Evolutionary conservation across 2,113 vertebrate species (phyloP).

Genomic region (Damaliscus lunatus): DNA sequence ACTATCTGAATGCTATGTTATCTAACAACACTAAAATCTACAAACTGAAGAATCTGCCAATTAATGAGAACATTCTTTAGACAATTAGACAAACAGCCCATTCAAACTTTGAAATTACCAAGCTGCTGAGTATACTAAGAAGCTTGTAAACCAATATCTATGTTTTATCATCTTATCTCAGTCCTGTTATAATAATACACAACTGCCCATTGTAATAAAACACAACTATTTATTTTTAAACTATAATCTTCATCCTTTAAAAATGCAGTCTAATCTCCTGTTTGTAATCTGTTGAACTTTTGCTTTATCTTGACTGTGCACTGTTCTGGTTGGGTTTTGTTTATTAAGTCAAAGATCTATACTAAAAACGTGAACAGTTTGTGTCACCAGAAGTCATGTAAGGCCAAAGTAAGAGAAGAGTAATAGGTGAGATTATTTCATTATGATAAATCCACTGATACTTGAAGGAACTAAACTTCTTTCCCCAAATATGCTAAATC

Average conservation of each 20-base stretch:
- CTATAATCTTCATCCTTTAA: not conserved
- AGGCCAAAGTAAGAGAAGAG: not conserved
- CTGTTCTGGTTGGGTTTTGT: not conserved
- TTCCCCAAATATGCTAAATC: not conserved
- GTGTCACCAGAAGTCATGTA: not conserved
- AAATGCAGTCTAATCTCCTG: not conserved
- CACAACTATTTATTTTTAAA: not conserved
- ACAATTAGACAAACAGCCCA: not conserved
- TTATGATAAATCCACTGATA: not conserved
- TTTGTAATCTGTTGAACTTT: not conserved
- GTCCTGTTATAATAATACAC: not conserved
- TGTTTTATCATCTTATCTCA: not conserved
- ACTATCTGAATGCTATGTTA: not conserved
- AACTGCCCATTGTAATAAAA: not conserved
- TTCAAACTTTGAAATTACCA: not conserved
- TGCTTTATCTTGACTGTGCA: not conserved
- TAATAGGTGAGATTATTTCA: not conserved
- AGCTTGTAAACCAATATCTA: not conserved
- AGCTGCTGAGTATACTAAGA: not conserved
- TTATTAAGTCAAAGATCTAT: not conserved
- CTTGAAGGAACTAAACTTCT: not conserved
- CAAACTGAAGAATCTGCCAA: not conserved
- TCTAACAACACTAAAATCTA: slow-evolving; percentile 3
- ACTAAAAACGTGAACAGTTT: not conserved
- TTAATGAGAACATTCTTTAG: slow-evolving; percentile 10